phyloP scores from a whole-genome alignment of 2,113 vertebrate species.

The Sylvilagus bachmani region DNA sequence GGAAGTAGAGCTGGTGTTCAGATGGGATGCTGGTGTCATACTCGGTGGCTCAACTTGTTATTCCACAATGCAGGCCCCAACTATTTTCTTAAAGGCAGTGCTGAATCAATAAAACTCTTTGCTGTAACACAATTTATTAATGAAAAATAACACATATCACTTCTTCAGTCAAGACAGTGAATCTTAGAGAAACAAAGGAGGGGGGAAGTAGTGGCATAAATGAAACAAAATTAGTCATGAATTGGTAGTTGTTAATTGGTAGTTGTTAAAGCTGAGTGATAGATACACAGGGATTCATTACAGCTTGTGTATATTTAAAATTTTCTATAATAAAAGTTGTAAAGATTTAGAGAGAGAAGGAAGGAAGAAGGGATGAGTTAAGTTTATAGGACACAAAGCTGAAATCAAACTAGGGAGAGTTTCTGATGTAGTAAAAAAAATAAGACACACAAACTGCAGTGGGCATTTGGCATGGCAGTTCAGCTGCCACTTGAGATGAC shows the following conservation, averaged over 20 bases:
- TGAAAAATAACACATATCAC: conserved; percentile 53
- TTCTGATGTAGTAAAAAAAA: neutral
- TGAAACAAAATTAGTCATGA: conserved; percentile 32
- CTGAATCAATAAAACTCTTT: conserved; percentile 36
- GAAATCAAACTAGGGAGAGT: conserved; percentile 20
- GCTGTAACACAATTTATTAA: conserved; percentile 22
- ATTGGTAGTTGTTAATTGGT: neutral
- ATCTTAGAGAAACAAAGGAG: neutral
- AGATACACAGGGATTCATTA: neutral
- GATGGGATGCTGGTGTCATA: too few species aligned
- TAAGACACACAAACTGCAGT: neutral
- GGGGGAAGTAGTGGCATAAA: neutral
- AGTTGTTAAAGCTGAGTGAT: neutral
- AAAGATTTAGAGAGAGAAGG: conserved; percentile 34
- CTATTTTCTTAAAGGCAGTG: conserved; percentile 5
- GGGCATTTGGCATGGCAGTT: too few species aligned
- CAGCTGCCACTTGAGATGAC: too few species aligned
- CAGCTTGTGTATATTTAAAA: neutral
- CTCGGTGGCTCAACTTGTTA: too few species aligned
- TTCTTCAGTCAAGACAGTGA: conserved; percentile 24
- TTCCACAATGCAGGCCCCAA: neutral
- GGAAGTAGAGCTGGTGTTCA: too few species aligned
- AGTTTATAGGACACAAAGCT: neutral
- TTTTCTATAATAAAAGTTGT: conserved; percentile 12
- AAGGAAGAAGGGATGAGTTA: neutral